Evolutionary conservation across 2,888 invertebrate species (phyloP), one percentile per base, ranked within the genome.

Genomic region (Diplazon laetatorius): DNA sequence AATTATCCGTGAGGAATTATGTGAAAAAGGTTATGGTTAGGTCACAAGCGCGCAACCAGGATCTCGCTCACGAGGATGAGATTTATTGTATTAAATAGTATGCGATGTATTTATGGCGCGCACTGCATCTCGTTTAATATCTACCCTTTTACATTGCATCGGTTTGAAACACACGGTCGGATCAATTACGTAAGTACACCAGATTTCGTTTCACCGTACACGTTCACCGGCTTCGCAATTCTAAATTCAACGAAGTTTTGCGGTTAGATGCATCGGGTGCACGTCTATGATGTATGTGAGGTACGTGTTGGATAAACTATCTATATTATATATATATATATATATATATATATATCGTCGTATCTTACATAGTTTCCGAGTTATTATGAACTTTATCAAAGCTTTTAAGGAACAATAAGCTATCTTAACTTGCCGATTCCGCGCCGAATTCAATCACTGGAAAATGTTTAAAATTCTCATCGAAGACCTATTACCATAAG

Each of bases 121-220:
- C 2, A 14, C 55, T 25, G 39, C 30, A 62, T 20, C 46, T 46
- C n/a, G 62, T 55, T 57, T 69, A 46, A 62, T 57, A 39, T 66
- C 48, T 50, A 22, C 42, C 18, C 46, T 14, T 68, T 55, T 65
- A 16, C 6, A 35, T 63, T 18, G 50, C 62, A 57, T 48, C 50
- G 46, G 48, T 69, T 73, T 69, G 18, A 46, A 69, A 5, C n/a
- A n/a, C n/a, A n/a, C 18, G 50, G 44, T 46, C 59, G 46, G 68
- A 14, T 62, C 68, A 69, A 73, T 77, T 73, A 77, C 77, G 72
- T 63, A 73, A 77, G 72, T 59, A 68, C 62, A 39, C 48, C 16
- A 57, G 63, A 5, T 76, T 63, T 44, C 57, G 48, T 63, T 63
- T 16, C 44, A 44, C 57, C 5, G 9, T 63, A 25, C n/a, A n/a